Conservation (phyloP, 2,113 vertebrate genomes). For the Diadophis punctatus region DNA sequence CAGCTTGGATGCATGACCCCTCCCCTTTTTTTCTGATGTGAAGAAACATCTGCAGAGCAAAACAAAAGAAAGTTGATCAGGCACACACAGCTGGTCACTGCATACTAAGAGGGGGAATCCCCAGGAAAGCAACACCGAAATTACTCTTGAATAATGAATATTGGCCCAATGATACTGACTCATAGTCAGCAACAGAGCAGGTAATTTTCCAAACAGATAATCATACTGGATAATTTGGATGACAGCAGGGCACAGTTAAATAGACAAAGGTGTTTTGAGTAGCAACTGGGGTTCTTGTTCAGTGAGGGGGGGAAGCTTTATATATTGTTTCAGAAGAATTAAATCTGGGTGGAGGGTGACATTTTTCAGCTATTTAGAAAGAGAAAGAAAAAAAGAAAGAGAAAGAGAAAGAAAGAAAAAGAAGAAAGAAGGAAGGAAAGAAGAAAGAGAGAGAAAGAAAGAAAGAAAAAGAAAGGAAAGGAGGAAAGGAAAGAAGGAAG, state of each 20-base stretch:
- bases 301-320: neutral
- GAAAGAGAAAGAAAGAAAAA: neutral
- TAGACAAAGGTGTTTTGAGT: neutral
- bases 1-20: constrained; percentile 13
- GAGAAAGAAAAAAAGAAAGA: neutral
- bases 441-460: no score
- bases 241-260: neutral
- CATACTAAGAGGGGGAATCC: constrained; percentile 44
- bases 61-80: constrained; percentile 75
- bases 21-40: constrained; percentile 67
- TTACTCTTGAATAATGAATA: neutral
- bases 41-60: constrained; percentile 69
- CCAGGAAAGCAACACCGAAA: neutral
- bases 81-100: constrained; percentile 73
- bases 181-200: no score
- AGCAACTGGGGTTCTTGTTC: neutral
- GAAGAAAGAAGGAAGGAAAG: accelerated
- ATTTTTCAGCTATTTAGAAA: neutral
- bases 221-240: neutral
- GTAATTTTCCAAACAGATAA: neutral
- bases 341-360: neutral
- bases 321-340: neutral
- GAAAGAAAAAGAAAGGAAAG: no score
- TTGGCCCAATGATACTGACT: neutral
- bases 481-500: neutral